Evolutionary conservation across 2,888 invertebrate species (phyloP).

Genomic region (Eupithecia abbreviata): DNA sequence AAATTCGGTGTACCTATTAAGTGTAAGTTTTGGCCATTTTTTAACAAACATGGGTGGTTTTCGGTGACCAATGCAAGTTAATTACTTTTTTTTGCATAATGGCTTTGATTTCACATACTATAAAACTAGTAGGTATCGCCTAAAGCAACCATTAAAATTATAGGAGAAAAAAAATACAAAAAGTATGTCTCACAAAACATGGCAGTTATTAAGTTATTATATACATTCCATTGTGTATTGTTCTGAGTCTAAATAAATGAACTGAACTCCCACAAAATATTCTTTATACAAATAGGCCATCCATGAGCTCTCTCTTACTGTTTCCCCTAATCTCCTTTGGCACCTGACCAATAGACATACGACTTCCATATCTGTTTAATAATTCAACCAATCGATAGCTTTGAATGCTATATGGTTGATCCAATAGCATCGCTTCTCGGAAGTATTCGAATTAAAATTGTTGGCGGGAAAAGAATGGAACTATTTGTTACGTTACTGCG

Average conservation of each 20-base stretch:
- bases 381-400: constrained; percentile 22
- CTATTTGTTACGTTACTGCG: constrained; percentile 13
- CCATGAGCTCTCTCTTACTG: not conserved
- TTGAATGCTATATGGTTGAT: constrained; percentile 16
- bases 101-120: no score
- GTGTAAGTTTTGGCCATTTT: no score
- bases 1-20: no score
- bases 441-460: constrained; percentile 26
- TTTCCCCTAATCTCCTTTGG: not conserved
- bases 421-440: constrained; percentile 17
- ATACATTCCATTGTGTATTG: no score
- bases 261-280: not conserved
- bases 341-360: constrained; percentile 2
- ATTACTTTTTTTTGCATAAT: no score
- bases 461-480: constrained; percentile 7
- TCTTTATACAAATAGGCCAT: not conserved
- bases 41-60: no score
- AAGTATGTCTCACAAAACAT: no score
- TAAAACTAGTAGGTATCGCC: no score
- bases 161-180: no score
- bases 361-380: constrained; percentile 15
- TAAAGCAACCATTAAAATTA: no score
- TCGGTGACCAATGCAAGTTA: no score
- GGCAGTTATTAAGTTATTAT: no score
- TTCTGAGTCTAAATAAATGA: not conserved